phyloP scores from a whole-genome alignment of 2,888 invertebrate species.

The Chorisops tibialis region DNA sequence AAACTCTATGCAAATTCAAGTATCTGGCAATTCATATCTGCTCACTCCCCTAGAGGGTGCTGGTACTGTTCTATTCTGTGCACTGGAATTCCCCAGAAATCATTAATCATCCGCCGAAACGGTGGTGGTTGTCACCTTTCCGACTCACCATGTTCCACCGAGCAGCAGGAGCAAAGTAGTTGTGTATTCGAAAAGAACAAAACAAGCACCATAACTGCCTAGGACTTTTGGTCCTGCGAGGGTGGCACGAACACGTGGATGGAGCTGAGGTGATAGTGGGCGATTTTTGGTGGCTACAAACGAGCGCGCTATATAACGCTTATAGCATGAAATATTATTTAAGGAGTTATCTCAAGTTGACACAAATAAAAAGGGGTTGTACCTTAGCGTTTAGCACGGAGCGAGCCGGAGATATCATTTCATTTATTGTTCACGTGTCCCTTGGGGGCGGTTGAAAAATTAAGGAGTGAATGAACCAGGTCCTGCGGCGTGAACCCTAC shows the following conservation, averaged over 20 bases:
- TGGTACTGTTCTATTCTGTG: neutral
- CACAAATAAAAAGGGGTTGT: slow-evolving; percentile 34
- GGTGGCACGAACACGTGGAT: neutral
- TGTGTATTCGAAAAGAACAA: slow-evolving; percentile 8
- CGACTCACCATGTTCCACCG: slow-evolving; percentile 25
- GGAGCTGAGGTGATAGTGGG: neutral
- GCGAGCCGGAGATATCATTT: slow-evolving; percentile 32
- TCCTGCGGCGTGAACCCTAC: slow-evolving; percentile 1
- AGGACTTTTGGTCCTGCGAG: neutral
- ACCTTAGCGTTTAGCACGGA: slow-evolving; percentile 29
- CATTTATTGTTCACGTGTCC: slow-evolving; percentile 36
- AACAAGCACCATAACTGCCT: neutral
- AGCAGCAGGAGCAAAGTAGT: slow-evolving; percentile 22
- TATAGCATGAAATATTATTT: slow-evolving; percentile 34
- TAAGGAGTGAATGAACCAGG: slow-evolving; percentile 26
- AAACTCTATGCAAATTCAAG: slow-evolving; percentile 27
- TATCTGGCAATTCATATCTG: slow-evolving; percentile 17
- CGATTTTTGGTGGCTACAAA: slow-evolving; percentile 16
- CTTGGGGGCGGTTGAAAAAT: slow-evolving; percentile 36
- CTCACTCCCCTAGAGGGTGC: neutral
- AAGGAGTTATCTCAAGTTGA: slow-evolving; percentile 33
- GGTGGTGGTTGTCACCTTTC: slow-evolving; percentile 34
- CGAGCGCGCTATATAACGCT: slow-evolving; percentile 27
- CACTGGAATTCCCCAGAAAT: slow-evolving; percentile 9
- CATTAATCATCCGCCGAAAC: slow-evolving; percentile 33